Percentiles rank a stretch among this genome's conserved stretches.
Conservation (phyloP, 2,797 vertebrate genomes). For the Limosa lapponica region DNA sequence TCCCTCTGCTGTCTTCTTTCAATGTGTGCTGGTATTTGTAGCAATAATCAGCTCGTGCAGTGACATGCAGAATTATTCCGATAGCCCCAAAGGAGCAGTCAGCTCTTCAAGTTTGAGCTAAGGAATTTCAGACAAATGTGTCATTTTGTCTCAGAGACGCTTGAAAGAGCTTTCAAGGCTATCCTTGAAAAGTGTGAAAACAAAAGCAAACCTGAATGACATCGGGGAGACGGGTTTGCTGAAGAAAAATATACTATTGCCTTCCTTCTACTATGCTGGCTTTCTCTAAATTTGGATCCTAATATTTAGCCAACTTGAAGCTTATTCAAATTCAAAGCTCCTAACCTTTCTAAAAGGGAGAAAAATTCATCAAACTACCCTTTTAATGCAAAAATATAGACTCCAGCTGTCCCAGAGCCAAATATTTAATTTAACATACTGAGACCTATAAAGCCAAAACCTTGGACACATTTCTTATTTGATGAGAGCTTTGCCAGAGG, state of each 20-base stretch:
- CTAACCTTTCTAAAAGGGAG: neutral
- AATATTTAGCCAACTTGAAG: neutral
- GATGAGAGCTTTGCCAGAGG: neutral
- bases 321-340: neutral
- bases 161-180: neutral
- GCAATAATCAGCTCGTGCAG: neutral
- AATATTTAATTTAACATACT: neutral
- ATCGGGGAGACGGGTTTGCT: neutral
- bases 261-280: neutral
- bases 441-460: neutral
- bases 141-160: constrained; percentile 9
- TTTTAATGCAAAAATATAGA: neutral
- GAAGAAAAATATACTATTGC: neutral
- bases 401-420: neutral
- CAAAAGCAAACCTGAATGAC: neutral
- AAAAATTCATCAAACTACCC: neutral
- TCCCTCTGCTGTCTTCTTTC: neutral
- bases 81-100: constrained; percentile 10
- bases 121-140: constrained; percentile 25
- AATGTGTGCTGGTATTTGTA: neutral
- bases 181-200: constrained; percentile 17
- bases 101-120: neutral
- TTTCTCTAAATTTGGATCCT: neutral
- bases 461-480: fast-evolving
- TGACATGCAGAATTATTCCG: neutral